phyloP scores from a whole-genome alignment of 2,888 invertebrate species.

The Tigriopus californicus region DNA sequence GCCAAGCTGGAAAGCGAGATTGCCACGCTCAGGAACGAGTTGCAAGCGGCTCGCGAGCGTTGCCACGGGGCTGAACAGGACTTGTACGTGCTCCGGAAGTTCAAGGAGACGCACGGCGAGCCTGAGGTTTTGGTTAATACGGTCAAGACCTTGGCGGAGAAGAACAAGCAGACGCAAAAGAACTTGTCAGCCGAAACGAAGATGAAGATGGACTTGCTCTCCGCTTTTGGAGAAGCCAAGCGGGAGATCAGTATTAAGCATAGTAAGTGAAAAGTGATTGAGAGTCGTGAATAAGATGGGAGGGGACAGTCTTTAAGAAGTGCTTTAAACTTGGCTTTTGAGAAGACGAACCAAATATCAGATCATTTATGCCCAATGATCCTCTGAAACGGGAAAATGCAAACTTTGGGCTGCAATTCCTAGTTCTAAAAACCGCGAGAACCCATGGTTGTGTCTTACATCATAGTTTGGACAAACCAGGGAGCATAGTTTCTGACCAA shows the following conservation, averaged over 20 bases:
- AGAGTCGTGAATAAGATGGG: neutral
- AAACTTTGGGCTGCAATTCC: too few relatives aligned
- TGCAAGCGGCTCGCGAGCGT: slow-evolving; percentile 45
- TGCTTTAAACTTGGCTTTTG: too few relatives aligned
- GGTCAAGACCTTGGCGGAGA: slow-evolving; percentile 64
- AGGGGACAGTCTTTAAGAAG: neutral
- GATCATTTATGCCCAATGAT: neutral
- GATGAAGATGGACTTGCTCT: slow-evolving; percentile 91
- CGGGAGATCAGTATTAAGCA: slow-evolving; percentile 69
- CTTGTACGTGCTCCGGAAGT: slow-evolving; percentile 26
- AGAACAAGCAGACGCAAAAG: slow-evolving; percentile 75
- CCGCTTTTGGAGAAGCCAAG: slow-evolving; percentile 86
- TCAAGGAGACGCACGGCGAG: slow-evolving; percentile 33
- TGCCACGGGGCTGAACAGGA: slow-evolving; percentile 38
- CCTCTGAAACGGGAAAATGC: too few relatives aligned
- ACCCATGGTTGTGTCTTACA: too few relatives aligned
- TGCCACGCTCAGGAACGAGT: slow-evolving; percentile 41
- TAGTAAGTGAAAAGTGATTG: slow-evolving; percentile 37
- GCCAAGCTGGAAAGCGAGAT: slow-evolving; percentile 42
- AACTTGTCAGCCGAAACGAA: slow-evolving; percentile 89
- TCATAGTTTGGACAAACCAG: too few relatives aligned
- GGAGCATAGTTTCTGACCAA: too few relatives aligned
- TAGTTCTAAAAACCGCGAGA: too few relatives aligned
- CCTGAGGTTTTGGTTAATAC: slow-evolving; percentile 60
- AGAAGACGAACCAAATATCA: neutral